Conservation (phyloP, 1,140 invertebrate genomes). For the Panulirus ornatus region DNA sequence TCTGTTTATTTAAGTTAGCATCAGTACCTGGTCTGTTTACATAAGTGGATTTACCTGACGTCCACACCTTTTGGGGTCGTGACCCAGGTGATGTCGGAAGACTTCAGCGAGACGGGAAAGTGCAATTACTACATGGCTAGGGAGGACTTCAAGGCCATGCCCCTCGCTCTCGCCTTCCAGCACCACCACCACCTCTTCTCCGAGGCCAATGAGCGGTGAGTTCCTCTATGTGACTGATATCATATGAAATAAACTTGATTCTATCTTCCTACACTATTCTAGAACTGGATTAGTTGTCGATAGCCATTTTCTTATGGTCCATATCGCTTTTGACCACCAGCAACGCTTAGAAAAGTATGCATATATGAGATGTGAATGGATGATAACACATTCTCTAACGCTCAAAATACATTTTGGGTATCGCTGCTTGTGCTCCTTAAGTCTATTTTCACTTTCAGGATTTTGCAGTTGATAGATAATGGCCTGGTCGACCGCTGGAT, state of each 20-base stretch:
- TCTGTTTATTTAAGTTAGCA: no score
- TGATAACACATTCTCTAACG: neutral
- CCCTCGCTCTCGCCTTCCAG: slow-evolving; percentile 55
- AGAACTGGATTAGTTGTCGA: neutral
- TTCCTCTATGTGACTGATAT: no score
- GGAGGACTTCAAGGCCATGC: slow-evolving; percentile 62
- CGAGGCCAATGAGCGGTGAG: slow-evolving; percentile 35
- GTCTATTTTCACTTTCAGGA: neutral
- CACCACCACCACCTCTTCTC: slow-evolving; percentile 35
- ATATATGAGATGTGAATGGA: no score
- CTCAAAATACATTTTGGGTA: neutral
- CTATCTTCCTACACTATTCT: no score
- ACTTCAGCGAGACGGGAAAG: slow-evolving; percentile 44
- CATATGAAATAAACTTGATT: no score
- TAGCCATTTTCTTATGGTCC: no score
- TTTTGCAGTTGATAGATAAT: slow-evolving; percentile 42
- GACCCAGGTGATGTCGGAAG: slow-evolving; percentile 56
- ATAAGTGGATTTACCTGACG: no score
- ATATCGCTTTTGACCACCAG: no score
- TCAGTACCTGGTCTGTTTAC: no score
- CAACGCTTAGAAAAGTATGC: no score
- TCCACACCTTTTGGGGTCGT: no score
- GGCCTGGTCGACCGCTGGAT: slow-evolving; percentile 53
- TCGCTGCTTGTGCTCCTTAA: no score
- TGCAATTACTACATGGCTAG: slow-evolving; percentile 63